Percentiles rank a stretch among this genome's conserved stretches.
Conservation (phyloP, 2,113 vertebrate genomes). For the Pseudonaja textilis region DNA sequence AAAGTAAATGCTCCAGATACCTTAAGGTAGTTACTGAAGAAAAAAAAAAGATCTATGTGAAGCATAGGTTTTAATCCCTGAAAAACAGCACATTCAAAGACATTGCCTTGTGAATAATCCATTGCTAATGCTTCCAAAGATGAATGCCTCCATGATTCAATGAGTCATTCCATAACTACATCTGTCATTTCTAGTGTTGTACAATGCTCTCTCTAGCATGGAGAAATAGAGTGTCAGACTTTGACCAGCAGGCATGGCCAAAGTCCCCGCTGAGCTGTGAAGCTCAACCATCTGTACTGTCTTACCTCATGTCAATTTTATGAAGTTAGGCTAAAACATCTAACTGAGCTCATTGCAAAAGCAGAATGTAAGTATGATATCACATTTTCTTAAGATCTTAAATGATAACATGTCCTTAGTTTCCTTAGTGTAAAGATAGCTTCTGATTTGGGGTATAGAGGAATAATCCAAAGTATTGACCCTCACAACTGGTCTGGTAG, state of each 20-base stretch:
- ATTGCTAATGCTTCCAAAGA: neutral
- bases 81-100: neutral
- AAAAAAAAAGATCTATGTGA: conserved; percentile 12
- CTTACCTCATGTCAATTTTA: neutral
- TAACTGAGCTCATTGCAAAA: neutral
- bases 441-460: neutral
- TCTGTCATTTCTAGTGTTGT: neutral
- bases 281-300: neutral
- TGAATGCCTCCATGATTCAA: neutral
- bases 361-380: neutral
- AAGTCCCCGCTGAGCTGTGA: neutral
- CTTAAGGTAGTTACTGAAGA: neutral
- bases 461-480: neutral
- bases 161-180: neutral
- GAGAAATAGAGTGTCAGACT: neutral
- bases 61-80: neutral
- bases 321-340: neutral
- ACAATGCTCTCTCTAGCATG: neutral
- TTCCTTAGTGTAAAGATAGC: neutral
- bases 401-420: neutral
- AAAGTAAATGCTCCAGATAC: neutral
- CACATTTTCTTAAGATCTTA: neutral
- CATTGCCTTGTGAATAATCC: neutral
- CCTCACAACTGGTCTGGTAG: neutral
- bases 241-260: neutral